A percentile compares a stretch with the other conserved stretches of the same genome.
phyloP scores from a whole-genome alignment of 2,113 vertebrate species.

The Bolborhynchus lineola region DNA sequence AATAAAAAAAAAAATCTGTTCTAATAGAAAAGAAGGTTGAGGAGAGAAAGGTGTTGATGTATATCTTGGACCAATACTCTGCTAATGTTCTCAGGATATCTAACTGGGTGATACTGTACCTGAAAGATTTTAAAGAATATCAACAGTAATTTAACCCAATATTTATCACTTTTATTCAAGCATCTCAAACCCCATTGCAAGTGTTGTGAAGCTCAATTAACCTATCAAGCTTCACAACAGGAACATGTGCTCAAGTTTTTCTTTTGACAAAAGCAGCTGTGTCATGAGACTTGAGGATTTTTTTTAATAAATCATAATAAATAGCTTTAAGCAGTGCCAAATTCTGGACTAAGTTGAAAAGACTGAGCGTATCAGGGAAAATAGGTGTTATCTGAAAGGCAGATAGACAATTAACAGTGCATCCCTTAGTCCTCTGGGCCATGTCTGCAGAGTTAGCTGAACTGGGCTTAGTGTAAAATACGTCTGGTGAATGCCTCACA shows the following conservation, averaged over 20 bases:
- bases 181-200: not conserved
- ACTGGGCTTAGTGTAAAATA: not conserved
- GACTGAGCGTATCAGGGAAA: not conserved
- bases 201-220: not conserved
- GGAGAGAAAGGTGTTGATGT: not conserved
- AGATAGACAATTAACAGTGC: not conserved
- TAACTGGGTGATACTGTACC: not conserved
- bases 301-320: slow-evolving; percentile 26
- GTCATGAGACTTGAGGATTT: slow-evolving; percentile 14
- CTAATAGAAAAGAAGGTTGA: not conserved
- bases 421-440: not conserved
- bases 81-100: not conserved
- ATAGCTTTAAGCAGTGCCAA: not conserved
- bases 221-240: slow-evolving; percentile 7
- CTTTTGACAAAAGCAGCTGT: not conserved
- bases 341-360: not conserved
- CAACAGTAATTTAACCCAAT: not conserved
- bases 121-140: not conserved
- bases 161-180: not conserved
- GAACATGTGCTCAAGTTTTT: not conserved
- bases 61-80: not conserved
- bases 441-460: not conserved
- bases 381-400: not conserved
- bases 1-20: not conserved
- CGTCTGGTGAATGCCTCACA: not conserved